Evolutionary conservation across 2,888 invertebrate species (phyloP).

Genomic region (Trissoscelio sp.): DNA sequence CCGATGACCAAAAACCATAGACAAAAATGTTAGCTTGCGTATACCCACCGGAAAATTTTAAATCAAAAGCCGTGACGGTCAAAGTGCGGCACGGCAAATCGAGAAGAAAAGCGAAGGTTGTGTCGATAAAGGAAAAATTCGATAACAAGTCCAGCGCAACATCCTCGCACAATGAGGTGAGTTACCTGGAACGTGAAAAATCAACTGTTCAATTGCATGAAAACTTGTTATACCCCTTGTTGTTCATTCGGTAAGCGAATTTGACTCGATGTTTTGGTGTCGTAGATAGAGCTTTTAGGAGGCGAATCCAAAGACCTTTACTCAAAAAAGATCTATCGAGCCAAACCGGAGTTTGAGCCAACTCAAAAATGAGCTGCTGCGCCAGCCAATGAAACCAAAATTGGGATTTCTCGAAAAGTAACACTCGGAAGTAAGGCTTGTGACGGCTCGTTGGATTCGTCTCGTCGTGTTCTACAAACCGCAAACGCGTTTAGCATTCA

Average conservation of each 20-base stretch:
- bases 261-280: slow-evolving; percentile 39
- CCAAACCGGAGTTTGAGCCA: neutral
- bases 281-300: slow-evolving; percentile 18
- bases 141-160: slow-evolving; percentile 57
- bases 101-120: slow-evolving; percentile 76
- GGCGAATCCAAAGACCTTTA: slow-evolving; percentile 40
- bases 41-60: slow-evolving; percentile 81
- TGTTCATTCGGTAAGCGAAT: slow-evolving; percentile 7
- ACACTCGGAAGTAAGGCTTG: neutral
- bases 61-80: slow-evolving; percentile 78
- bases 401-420: neutral
- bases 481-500: slow-evolving; percentile 5
- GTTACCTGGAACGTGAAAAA: slow-evolving; percentile 58
- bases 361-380: neutral
- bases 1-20: slow-evolving; percentile 41
- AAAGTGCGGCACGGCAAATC: slow-evolving; percentile 79
- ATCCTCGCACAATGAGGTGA: slow-evolving; percentile 70
- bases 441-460: slow-evolving; percentile 59
- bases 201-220: slow-evolving; percentile 52
- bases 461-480: slow-evolving; percentile 24
- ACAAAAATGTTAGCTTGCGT: slow-evolving; percentile 80
- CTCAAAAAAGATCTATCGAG: slow-evolving; percentile 9
- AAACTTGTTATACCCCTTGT: slow-evolving; percentile 29
- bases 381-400: neutral
- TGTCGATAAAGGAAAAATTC: slow-evolving; percentile 75